Evolutionary conservation across 1,140 invertebrate species (phyloP), one percentile per base, ranked within the genome.

Genomic region (Adoxophyes honmai): DNA sequence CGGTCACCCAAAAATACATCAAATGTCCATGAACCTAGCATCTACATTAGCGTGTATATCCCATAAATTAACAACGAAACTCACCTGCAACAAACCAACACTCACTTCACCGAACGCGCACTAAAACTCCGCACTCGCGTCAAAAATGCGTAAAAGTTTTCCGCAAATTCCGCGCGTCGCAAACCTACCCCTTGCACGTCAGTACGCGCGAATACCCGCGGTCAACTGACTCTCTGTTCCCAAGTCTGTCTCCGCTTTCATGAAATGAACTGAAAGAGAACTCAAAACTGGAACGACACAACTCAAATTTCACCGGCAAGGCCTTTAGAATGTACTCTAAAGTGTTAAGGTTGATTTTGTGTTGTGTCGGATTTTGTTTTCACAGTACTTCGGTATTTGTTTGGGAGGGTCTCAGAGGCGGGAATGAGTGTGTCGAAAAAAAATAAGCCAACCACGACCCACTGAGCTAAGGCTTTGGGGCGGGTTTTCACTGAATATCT

Each of bases 401-500:
- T 87, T 87, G 84, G 84, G 83, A 83, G 83, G 84, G 82, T 74
- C 82, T 62, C 79, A 83, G 82, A 86, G 84, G 84, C 84, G 84
- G 84, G 84, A 87, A 87, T 87, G 84, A 86, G 75, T 82, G 70
- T 75, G 76, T 75, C 68, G 75, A 84, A 87, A 87, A 88, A 87
- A 87, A 88, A 87, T 86, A 88, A 88, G 73, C 84, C 84, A 88
- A 88, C 84, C 84, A 78, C 81, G 82, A 83, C 78, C 86, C 84
- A 80, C 66, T 84, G 79, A 86, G 75, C 81, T 79, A 83, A 83
- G 78, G 81, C 73, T 84, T 76, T 74, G 71, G 84, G 82, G 84
- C 82, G 84, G 79, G 84, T 78, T 78, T 79, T 66, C 60, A 72
- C 69, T 65, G 73, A 84, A 78, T 81, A 85, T 86, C 81, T 87